Conservation (phyloP, 1,140 invertebrate species). For the Helicoverpa armigera region DNA sequence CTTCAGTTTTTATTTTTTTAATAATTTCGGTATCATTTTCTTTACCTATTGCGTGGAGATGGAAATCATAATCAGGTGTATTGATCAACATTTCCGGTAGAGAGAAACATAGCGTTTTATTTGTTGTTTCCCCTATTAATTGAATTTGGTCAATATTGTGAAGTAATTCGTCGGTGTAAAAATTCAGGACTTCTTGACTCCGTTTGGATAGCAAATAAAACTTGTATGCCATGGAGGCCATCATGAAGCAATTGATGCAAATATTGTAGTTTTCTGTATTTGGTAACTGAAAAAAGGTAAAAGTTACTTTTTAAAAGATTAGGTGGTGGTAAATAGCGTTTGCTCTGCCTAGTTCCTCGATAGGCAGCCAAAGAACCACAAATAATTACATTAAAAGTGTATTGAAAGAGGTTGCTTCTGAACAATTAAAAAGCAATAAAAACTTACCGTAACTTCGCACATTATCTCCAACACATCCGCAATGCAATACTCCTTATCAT, state of each 20-base stretch:
- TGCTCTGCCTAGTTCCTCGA: too few relatives aligned
- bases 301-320: background rate
- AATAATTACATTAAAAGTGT: too few relatives aligned
- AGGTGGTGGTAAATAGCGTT: too few relatives aligned
- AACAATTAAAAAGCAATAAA: background rate
- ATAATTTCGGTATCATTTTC: constrained; percentile 33
- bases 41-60: constrained; percentile 57
- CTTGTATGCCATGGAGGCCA: constrained; percentile 71
- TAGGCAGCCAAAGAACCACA: too few relatives aligned
- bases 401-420: too few relatives aligned
- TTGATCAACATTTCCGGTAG: constrained; percentile 58
- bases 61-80: constrained; percentile 59
- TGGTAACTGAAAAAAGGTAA: constrained; percentile 65
- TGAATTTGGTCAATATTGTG: constrained; percentile 61
- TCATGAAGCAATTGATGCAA: constrained; percentile 72
- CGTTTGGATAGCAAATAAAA: constrained; percentile 68
- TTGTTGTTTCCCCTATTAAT: constrained; percentile 51
- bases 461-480: constrained; percentile 70
- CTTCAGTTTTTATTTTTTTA: constrained; percentile 37
- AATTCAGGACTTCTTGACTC: constrained; percentile 67
- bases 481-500: constrained; percentile 71
- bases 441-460: constrained; percentile 70
- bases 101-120: constrained; percentile 67
- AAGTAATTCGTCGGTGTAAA: constrained; percentile 68
- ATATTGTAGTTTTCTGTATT: constrained; percentile 66